phyloP scores from a whole-genome alignment of 2,113 vertebrate species.

The Centropristis striata region DNA sequence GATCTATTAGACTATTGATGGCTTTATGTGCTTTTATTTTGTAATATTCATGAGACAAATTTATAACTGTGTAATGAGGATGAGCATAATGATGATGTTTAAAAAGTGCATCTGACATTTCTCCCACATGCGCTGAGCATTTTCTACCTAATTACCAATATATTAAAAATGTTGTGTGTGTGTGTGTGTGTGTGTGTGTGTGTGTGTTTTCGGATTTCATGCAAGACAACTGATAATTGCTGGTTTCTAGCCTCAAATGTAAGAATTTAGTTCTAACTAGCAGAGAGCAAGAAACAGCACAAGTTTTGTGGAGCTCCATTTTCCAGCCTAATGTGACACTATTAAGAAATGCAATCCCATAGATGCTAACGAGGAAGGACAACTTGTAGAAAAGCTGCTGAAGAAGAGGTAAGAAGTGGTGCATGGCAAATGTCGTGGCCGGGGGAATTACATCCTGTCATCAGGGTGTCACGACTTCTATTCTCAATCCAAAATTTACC shows the following conservation, averaged over 20 bases:
- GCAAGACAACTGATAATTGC: slow-evolving; percentile 17
- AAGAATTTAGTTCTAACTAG: slow-evolving; percentile 16
- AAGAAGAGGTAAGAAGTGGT: no score
- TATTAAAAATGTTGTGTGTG: slow-evolving; percentile 6
- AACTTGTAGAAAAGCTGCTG: no score
- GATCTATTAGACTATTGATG: slow-evolving; percentile 49
- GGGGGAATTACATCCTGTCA: no score
- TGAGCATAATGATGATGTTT: slow-evolving; percentile 28
- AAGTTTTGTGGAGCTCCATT: neutral
- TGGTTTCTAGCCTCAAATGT: slow-evolving; percentile 4
- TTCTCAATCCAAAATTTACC: no score
- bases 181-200: neutral
- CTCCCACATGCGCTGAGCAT: neutral
- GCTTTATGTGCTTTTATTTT: slow-evolving; percentile 51
- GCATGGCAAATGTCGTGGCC: no score
- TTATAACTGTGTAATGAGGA: slow-evolving; percentile 39
- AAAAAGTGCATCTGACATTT: slow-evolving; percentile 35
- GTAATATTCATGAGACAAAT: slow-evolving; percentile 46
- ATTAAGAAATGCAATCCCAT: neutral
- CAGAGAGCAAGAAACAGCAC: neutral
- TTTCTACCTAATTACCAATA: slow-evolving; percentile 28
- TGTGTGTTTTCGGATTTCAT: neutral
- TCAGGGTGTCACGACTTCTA: no score
- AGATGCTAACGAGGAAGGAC: no score
- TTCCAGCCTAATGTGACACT: neutral